Percentiles rank a stretch among this genome's conserved stretches.
Evolutionary conservation across 2,888 invertebrate genomes (phyloP).

Genomic region (Laothoe populi): DNA sequence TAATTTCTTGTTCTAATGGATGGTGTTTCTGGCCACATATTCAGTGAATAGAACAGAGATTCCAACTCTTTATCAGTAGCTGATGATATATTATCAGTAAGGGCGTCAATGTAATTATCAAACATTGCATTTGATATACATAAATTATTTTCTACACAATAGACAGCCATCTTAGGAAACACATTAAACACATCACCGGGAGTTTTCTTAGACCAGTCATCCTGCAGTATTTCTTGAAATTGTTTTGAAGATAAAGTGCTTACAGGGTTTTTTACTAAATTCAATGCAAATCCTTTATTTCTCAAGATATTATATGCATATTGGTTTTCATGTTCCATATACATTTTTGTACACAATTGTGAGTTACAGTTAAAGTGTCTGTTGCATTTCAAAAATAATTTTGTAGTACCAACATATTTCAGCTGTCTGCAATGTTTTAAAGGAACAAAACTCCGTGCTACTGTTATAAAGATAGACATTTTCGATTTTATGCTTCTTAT

Average conservation of each 20-base stretch:
- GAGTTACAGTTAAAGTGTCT: constrained; percentile 51
- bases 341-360: constrained; percentile 59
- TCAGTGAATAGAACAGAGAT: constrained; percentile 78
- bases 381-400: constrained; percentile 37
- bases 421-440: constrained; percentile 35
- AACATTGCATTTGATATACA: constrained; percentile 69
- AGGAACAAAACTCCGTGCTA: constrained; percentile 39
- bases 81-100: constrained; percentile 80
- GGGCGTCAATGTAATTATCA: constrained; percentile 66
- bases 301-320: constrained; percentile 71
- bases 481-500: constrained; percentile 4
- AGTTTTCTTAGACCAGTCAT: constrained; percentile 58
- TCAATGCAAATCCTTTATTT: constrained; percentile 61
- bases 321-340: constrained; percentile 70
- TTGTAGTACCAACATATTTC: constrained; percentile 28
- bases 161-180: constrained; percentile 62
- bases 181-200: constrained; percentile 55
- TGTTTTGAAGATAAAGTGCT: constrained; percentile 45
- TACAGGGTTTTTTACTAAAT: constrained; percentile 41
- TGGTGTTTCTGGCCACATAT: constrained; percentile 78
- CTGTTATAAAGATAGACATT: constrained; percentile 43
- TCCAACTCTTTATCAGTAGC: constrained; percentile 85
- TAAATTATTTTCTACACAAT: constrained; percentile 60
- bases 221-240: constrained; percentile 51
- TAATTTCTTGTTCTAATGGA: constrained; percentile 84